Evolutionary conservation across 2,888 invertebrate species (phyloP), one percentile per base, ranked within the genome.

Genomic region (Perithous albicinctus): DNA sequence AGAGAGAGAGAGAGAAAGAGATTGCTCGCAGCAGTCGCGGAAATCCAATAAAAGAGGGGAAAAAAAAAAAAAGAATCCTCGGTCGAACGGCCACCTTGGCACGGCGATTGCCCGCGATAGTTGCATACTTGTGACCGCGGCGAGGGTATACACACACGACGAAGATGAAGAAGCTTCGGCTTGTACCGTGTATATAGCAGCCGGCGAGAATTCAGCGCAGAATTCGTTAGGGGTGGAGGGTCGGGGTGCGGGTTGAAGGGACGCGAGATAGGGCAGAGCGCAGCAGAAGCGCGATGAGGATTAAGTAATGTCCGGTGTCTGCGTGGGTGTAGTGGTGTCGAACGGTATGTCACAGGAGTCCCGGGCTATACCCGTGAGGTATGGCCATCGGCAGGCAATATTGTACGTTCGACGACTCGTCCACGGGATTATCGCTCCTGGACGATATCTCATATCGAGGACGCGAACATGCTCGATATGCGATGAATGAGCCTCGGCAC

Each of bases 391-490:
- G n/a, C 38, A 87, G 87, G 88, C 90, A 90, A 92, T 91, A 92
- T 90, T 89, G 86, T 87, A 82, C 84, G 85, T 85, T 83, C 84
- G 87, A 84, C 87, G 89, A 89, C 90, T 91, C 89, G 89, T 59
- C 51, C 70, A 12, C 88, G 87, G 91, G 90, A 91, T 91, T 90
- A 91, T 91, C 90, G 87, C 85, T 82, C 84, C 75, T n/a, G 87
- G 87, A 83, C 90, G 90, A 91, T 92, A 91, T 92, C 92, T 92
- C 92, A 92, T 92, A 92, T 92, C 90, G 90, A 82, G 82, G 84
- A 56, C 32, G 63, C 48, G 41, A 90, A 90, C 91, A 89, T 88
- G 88, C 89, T 90, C 91, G 92, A 92, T 92, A 92, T 92, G 91
- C 92, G 90, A 92, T 88, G 92, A 91, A 92, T 92, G 92, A 91